These are phyloP conservation scores for Pogonomyrmex barbatus DNA, from an alignment of 1,140 invertebrate genomes.

Conservation along the genomic window DNA sequence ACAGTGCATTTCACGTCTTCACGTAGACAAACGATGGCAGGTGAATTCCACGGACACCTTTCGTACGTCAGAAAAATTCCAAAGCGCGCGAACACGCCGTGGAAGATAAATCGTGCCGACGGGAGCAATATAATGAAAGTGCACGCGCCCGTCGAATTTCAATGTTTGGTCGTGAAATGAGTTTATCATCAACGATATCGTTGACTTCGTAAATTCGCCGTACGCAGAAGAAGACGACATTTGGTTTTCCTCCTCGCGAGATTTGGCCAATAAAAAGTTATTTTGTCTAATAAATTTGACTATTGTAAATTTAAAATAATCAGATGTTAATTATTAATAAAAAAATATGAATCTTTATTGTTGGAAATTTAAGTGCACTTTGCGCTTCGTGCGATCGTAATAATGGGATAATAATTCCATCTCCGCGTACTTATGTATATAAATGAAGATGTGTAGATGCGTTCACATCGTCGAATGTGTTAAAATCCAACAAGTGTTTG, in stretches of 20 bases:
- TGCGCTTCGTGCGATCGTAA: neutral
- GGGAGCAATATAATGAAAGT: conserved; percentile 48
- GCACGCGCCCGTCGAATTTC: conserved; percentile 39
- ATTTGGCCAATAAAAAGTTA: too few species aligned
- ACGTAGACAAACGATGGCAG: conserved; percentile 54
- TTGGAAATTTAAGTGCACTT: too few species aligned
- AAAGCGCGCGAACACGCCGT: neutral
- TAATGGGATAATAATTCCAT: neutral
- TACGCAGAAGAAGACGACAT: neutral
- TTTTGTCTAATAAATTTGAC: too few species aligned
- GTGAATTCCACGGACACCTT: conserved; percentile 50
- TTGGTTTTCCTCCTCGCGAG: neutral
- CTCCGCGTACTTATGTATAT: neutral
- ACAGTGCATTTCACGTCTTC: conserved; percentile 39
- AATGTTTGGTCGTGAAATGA: conserved; percentile 17
- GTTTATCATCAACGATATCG: conserved; percentile 10
- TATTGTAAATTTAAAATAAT: too few species aligned
- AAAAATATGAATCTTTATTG: too few species aligned
- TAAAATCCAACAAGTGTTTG: conserved; percentile 55
- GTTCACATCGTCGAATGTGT: conserved; percentile 14
- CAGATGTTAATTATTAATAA: too few species aligned
- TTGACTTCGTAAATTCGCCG: conserved; percentile 1
- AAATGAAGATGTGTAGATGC: neutral
- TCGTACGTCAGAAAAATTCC: conserved; percentile 51
- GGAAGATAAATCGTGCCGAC: conserved; percentile 48